phyloP scores from a whole-genome alignment of 2,888 invertebrate species.

The Pollenia griseotomentosa region DNA sequence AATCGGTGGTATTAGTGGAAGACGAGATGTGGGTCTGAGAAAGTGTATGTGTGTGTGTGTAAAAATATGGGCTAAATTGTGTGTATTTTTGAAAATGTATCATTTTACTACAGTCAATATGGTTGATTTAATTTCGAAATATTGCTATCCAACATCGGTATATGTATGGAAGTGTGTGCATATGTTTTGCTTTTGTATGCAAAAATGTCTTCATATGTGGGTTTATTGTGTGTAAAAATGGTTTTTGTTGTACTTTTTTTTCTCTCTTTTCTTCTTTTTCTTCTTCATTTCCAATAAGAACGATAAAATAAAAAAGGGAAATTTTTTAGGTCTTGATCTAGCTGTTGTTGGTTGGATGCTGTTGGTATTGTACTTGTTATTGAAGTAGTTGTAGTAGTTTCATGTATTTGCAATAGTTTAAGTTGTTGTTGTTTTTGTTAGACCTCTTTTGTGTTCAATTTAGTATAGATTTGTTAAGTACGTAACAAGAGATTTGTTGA shows the following conservation, averaged over 20 bases:
- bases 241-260: slow-evolving; percentile 29
- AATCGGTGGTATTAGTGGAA: background rate
- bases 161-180: background rate
- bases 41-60: slow-evolving; percentile 6
- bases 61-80: background rate
- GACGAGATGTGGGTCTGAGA: background rate
- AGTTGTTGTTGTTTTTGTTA: slow-evolving; percentile 47
- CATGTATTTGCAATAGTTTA: slow-evolving; percentile 39
- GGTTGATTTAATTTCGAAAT: slow-evolving; percentile 63
- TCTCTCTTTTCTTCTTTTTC: background rate
- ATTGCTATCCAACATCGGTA: slow-evolving; percentile 30
- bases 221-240: slow-evolving; percentile 31
- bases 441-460: slow-evolving; percentile 70
- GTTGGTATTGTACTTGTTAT: slow-evolving; percentile 48
- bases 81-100: slow-evolving; percentile 28
- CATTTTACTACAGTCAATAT: slow-evolving; percentile 65
- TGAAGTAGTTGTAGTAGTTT: slow-evolving; percentile 25
- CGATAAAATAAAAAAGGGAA: slow-evolving; percentile 22
- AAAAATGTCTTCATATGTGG: slow-evolving; percentile 10
- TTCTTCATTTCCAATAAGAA: slow-evolving; percentile 13
- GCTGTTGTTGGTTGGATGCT: background rate
- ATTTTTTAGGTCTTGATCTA: slow-evolving; percentile 51
- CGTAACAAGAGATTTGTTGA: slow-evolving; percentile 66
- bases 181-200: slow-evolving; percentile 34
- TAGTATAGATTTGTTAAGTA: slow-evolving; percentile 70